Evolutionary conservation across 1,140 invertebrate genomes (phyloP), one percentile per base, ranked within the genome.

Genomic region (Drosophila sulfurigaster): DNA sequence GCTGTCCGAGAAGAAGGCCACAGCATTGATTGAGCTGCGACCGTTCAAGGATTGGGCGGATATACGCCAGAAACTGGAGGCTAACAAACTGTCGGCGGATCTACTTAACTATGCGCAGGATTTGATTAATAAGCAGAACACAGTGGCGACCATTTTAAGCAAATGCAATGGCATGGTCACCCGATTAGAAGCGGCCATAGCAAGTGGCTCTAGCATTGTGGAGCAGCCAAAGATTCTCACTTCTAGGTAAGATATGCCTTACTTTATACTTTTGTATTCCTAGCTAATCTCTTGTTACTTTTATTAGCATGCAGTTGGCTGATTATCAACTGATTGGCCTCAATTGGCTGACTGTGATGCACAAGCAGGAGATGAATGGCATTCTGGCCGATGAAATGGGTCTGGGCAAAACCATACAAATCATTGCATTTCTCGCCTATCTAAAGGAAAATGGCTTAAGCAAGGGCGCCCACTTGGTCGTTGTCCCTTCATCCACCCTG

Each of bases 301-400:
- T 10, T 48, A 57, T 74, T 82, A 95, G 95, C 41, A 93, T 96
- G 65, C 95, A 94, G 83, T 93, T 99, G 73, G 96, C 97, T 5
- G 95, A 95, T 13, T 99, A 99, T 93, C 98, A 99, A 93, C 94
- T 99, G 93, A 95, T 99, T 20, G 98, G 98, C 5, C 93, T 99
- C 0, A 99, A 99, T 92, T 99, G 98, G 98, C 93, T 99, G 0
- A 95, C 96, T 0, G 95, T 99, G 2, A 95, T 99, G 94, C 96
- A 99, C 88, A 94, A 96, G 28, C 97, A 98, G 78, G 95, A 96
- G 32, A 95, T 99, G 1, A 99, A 98, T 93, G 97, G 97, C n/a
- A 99, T 99, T 79, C 93, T 99, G 59, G 98, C 98, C 0, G 96
- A 97, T 91, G 96, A 97, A 93, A 97, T 97, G 97, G 98, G 98